Evolutionary conservation across 2,888 invertebrate species (phyloP), one percentile per base, ranked within the genome.

Genomic region (Brassicogethes aeneus): DNA sequence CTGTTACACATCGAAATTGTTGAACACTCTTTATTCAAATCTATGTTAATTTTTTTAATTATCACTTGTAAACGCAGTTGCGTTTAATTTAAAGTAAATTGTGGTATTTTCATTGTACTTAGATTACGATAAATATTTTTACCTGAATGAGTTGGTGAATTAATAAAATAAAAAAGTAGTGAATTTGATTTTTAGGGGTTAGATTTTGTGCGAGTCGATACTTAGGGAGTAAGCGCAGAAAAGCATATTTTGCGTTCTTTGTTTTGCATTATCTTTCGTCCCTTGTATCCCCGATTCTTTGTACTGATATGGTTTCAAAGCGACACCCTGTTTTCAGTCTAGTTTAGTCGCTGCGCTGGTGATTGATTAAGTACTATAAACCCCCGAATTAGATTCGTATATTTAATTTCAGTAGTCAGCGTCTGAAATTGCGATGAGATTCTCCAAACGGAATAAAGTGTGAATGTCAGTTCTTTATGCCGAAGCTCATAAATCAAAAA

Each of bases 331-430:
- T 23, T 23, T 23, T 23, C 23, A 23, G 5, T 23, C 23, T 23
- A 7, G 41, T 45, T 42, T 44, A 44, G 47, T 43, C 43, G 42
- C 43, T 44, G 48, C 50, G 47, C 55, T 54, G 52, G 60, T 65
- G 66, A 66, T 66, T 66, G 66, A 66, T 66, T 65, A 65, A 65
- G 61, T 60, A 57, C 60, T 63, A 61, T 61, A 62, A 61, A 59
- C 64, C 61, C 58, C 55, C 53, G 61, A 64, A 65, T 65, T 64
- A 62, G 61, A 64, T 62, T 64, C 65, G 65, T 65, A 65, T 65
- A 65, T 65, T 65, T 66, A 65, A 66, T 66, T 64, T 61, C 55
- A 48, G 53, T 53, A 51, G 47, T 52, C 48, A 23, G 23, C 23
- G 10, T 23, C 23, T 10, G 23, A 23, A 23, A 23, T 23, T 23